phyloP scores from a whole-genome alignment of 2,888 invertebrate genomes.

The Hypselothyrea guttata region DNA sequence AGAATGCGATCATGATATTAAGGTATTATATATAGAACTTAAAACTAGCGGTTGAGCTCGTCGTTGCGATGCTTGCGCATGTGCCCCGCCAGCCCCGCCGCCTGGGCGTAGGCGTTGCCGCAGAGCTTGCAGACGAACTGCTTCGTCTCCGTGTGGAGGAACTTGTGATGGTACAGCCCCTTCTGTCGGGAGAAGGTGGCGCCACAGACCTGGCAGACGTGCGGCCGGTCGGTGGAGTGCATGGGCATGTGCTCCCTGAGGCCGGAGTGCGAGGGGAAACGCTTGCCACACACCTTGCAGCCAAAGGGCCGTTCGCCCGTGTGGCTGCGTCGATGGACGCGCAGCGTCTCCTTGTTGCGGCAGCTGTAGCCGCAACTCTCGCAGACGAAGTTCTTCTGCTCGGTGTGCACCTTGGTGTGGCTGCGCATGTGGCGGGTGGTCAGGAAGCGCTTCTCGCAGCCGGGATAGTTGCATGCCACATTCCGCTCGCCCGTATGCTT shows the following conservation, averaged over 20 bases:
- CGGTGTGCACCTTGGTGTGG: constrained; percentile 69
- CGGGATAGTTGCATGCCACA: constrained; percentile 64
- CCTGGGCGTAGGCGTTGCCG: constrained; percentile 76
- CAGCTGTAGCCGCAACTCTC: constrained; percentile 77
- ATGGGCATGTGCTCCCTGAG: constrained; percentile 77
- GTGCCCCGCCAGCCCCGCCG: constrained; percentile 79
- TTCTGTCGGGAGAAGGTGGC: constrained; percentile 75
- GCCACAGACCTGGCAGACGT: constrained; percentile 70
- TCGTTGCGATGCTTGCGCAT: constrained; percentile 78
- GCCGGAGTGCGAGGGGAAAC: constrained; percentile 71
- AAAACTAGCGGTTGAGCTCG: constrained; percentile 43
- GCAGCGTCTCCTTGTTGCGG: constrained; percentile 70
- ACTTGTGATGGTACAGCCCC: constrained; percentile 76
- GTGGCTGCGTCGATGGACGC: constrained; percentile 73
- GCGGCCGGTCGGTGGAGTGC: constrained; percentile 74
- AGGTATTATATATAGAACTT: neutral
- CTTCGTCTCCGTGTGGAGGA: constrained; percentile 72
- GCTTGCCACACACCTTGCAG: constrained; percentile 69
- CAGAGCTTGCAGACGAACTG: constrained; percentile 79
- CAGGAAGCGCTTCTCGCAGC: constrained; percentile 73
- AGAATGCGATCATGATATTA: constrained; percentile 22
- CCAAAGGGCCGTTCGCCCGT: constrained; percentile 77
- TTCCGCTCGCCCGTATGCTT: constrained; percentile 66
- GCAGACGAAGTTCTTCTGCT: constrained; percentile 73
- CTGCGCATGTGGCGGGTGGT: constrained; percentile 65